Percentiles rank a stretch among this genome's conserved stretches.
Conservation (phyloP, 2,797 vertebrate species). For the Xerus rutilus region DNA sequence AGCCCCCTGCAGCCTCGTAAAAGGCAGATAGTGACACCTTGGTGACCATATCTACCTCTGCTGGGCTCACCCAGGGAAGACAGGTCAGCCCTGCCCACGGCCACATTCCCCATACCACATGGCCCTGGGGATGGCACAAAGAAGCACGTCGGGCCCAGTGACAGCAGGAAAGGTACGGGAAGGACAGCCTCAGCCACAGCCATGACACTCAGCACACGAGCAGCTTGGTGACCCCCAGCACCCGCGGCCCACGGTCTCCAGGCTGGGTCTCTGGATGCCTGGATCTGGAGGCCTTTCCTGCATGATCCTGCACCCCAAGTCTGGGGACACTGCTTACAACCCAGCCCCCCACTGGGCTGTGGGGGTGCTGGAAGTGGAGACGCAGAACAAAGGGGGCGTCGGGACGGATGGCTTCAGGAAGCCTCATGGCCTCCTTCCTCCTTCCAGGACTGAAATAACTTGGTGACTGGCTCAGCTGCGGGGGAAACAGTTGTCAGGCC, state of each 20-base stretch:
- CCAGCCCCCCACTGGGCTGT: too few species aligned
- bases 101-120: neutral
- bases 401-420: neutral
- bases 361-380: neutral
- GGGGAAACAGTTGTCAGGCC: too few species aligned
- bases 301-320: too few species aligned
- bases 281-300: neutral
- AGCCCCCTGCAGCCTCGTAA: neutral
- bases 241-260: neutral
- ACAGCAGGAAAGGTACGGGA: fast-evolving
- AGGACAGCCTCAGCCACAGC: neutral
- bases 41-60: neutral
- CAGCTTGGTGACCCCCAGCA: too few species aligned
- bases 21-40: neutral
- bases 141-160: neutral
- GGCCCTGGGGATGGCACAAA: neutral
- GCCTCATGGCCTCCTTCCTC: neutral
- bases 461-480: neutral
- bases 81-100: neutral
- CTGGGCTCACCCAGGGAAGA: neutral
- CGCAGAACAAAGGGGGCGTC: too few species aligned
- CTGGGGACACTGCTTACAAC: neutral
- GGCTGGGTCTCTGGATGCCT: neutral
- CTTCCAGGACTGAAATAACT: neutral
- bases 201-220: too few species aligned